Base-by-base conservation (phyloP, 2,113 vertebrate genomes). In the Gracilinanus agilis region DNA sequence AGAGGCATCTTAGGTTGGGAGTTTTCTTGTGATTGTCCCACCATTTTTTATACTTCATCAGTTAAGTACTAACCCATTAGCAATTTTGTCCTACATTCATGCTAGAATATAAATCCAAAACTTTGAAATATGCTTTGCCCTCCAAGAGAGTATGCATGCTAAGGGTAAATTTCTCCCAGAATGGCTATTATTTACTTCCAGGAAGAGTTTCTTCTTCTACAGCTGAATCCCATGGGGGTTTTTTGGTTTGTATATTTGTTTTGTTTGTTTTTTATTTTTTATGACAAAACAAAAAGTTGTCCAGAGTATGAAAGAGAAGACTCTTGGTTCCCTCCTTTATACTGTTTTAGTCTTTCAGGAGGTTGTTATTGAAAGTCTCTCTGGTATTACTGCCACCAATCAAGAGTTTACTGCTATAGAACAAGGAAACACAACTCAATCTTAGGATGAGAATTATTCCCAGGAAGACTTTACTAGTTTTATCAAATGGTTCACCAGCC, bases 81-180 rank as follows among this genome's bases (percentile, higher is more conserved):
- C 95, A 94, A 96, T 94, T 95, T 88, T 54, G 88, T 90, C 91
- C 83, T 91, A 94, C 27, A 90, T 91, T 96, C 93, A 95, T 90
- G 54, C 90, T 24, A 67, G 34, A 34, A 67, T 94, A 90, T 6
- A 95, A 95, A 91, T 34, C 93, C 89, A 19, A 95, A 55, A 58
- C 25, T 88, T 19, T 83, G 95, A 53, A 95, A 67, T 95, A 67
- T 90, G 24, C 94, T 49, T 27, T 75, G 49, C 97, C 96, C 96
- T 95, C 23, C 16, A 34, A 92, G 55, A 92, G 34, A 91, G 6
- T 90, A 90, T 55, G 88, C 75, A 53, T 53, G 96, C 75, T 89
- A 89, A n/a, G 53, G 54, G 16, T 83, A 83, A 83, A 83, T 83
- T 40, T 40, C 40, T 89, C 92, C 13, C 49, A 44, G 25, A 16